A percentile compares a stretch with the other conserved stretches of the same genome.
phyloP scores from a whole-genome alignment of 2,797 vertebrate species.

The Gadopsis marmoratus region DNA sequence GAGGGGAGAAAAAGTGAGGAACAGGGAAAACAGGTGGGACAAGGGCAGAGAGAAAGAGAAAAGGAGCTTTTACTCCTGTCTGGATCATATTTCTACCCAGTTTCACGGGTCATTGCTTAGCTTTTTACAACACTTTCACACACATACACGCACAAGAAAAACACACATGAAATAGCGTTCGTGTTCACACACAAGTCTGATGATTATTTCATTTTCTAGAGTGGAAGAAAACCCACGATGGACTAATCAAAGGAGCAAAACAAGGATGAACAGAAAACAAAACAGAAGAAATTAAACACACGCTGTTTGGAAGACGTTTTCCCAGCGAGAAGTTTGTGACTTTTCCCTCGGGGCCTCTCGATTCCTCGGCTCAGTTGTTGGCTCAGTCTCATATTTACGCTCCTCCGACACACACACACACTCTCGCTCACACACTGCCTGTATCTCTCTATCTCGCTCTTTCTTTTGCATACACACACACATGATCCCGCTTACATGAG shows the following conservation, averaged over 20 bases:
- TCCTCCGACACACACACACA: conserved; percentile 35
- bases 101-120: conserved; percentile 66
- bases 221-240: background rate
- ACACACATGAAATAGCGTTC: conserved; percentile 10
- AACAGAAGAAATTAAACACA: conserved; percentile 16
- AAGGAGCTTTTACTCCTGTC: conserved; percentile 57
- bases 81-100: conserved; percentile 75
- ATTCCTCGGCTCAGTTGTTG: conserved; percentile 61
- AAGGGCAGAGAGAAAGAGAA: conserved; percentile 12
- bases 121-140: conserved; percentile 54
- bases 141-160: conserved; percentile 25
- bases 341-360: conserved; percentile 55
- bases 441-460: conserved; percentile 29
- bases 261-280: background rate
- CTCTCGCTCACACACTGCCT: conserved; percentile 10
- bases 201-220: background rate
- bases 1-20: conserved; percentile 3
- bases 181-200: conserved; percentile 9
- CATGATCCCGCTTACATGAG: conserved; percentile 37
- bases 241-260: too few relatives aligned
- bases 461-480: conserved; percentile 36
- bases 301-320: conserved; percentile 35
- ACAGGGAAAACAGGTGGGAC: conserved; percentile 26
- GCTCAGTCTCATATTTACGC: conserved; percentile 67
- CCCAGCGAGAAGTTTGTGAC: conserved; percentile 45